Evolutionary conservation across 2,888 invertebrate species (phyloP).

Genomic region (Alentia gelatinosa): DNA sequence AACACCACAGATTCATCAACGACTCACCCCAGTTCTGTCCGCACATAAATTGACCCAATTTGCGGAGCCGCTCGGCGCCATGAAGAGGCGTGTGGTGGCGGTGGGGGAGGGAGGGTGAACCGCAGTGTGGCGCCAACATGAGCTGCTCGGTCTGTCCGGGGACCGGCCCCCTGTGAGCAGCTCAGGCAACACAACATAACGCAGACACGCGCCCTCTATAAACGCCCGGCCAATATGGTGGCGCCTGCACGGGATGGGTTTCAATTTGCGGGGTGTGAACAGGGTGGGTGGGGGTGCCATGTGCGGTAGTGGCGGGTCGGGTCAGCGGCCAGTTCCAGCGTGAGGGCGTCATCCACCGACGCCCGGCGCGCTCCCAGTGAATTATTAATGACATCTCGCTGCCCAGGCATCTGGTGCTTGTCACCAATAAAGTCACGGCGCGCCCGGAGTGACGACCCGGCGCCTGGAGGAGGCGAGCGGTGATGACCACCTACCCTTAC

Average conservation of each 20-base stretch:
- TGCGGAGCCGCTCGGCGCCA: background rate
- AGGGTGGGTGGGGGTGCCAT: background rate
- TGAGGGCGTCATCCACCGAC: background rate
- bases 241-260: background rate
- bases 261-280: background rate
- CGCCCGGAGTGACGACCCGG: background rate
- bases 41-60: slow-evolving; percentile 38
- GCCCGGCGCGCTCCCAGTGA: background rate
- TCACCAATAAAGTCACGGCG: background rate
- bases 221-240: background rate
- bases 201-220: background rate
- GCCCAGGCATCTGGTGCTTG: background rate
- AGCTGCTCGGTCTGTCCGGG: background rate
- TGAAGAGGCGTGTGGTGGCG: background rate
- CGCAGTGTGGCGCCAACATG: background rate
- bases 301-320: background rate
- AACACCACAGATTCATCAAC: background rate
- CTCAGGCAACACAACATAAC: background rate
- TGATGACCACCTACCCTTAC: no score
- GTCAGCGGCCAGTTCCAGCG: background rate
- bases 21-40: background rate
- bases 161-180: background rate
- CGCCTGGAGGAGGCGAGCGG: background rate
- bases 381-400: background rate
- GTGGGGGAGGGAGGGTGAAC: background rate